phyloP scores from a whole-genome alignment of 2,797 vertebrate species.

The Muraenolepis orangiensis region DNA sequence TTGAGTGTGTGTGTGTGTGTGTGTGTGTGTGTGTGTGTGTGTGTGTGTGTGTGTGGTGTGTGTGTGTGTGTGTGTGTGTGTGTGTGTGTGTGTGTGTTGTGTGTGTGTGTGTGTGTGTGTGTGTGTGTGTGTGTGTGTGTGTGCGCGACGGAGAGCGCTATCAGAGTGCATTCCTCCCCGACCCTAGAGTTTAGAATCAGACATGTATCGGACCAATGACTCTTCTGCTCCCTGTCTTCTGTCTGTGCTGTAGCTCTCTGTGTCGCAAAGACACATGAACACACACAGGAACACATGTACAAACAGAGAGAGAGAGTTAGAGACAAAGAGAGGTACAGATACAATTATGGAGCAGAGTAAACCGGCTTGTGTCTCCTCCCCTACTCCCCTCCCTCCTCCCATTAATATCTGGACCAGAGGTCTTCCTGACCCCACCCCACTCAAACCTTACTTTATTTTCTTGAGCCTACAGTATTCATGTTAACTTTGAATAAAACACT shows the following conservation, averaged over 20 bases:
- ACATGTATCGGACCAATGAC: conserved; percentile 37
- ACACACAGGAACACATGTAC: background rate
- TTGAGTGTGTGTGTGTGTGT: too few relatives aligned
- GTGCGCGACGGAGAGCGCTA: conserved; percentile 20
- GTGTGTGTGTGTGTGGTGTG: background rate
- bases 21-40: background rate
- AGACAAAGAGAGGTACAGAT: background rate
- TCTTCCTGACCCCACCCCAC: background rate
- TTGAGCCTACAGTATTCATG: too few relatives aligned
- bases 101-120: too few relatives aligned
- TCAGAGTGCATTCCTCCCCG: conserved; percentile 45
- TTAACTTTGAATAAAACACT: background rate
- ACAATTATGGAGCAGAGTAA: background rate
- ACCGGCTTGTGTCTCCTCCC: background rate
- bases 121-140: background rate
- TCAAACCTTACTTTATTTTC: background rate
- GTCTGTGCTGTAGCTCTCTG: conserved; percentile 25
- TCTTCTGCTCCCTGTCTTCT: conserved; percentile 24
- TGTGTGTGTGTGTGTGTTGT: background rate
- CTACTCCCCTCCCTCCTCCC: background rate
- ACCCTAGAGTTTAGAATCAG: conserved; percentile 7
- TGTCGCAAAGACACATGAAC: conserved; percentile 8
- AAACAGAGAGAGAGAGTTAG: background rate
- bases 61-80: background rate
- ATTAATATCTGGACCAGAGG: background rate